Base-by-base conservation (phyloP, 2,797 vertebrate genomes). In the Florisuga fusca region DNA sequence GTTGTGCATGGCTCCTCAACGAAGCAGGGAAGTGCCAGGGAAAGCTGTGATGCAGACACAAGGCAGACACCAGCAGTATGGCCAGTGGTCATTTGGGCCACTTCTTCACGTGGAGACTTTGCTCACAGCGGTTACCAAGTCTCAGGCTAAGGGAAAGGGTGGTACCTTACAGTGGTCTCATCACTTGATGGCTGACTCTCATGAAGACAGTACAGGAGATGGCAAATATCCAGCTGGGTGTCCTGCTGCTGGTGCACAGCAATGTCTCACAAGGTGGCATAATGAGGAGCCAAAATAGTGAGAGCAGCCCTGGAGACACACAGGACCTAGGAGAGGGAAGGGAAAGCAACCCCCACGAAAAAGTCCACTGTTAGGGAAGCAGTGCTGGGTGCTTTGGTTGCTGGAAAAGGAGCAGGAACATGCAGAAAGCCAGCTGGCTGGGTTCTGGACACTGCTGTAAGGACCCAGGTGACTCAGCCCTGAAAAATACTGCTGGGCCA, bases 381-480 rank as follows among this genome's bases (percentile, higher is more conserved):
- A 26, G 15, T 0, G 0, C 9, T 36, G 29, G 25, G 13, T 86
- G 71, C 31, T 58, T 15, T 45, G 31, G 26, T 11, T 41, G 27
- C 48, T 74, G 26, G 23, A 6, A 15, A 59, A 77, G 34, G 20
- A 91, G 22, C 17, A 62, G 22, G 23, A 10, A 4, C 3, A 0
- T 31, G 58, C 5, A 50, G 58, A 87, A 89, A 31, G 12, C 9
- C 2, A 10, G 6, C 7, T 26, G 54, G 16, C 27, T 73, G 38
- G 5, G 43, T 12, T 66, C 38, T 14, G 10, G 26, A 20, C 5
- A 9, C 38, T 59, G 29, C 38, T 18, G 43, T 1, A 4, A 27
- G 9, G 4, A 73, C 4, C 3, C 1, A 0, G 4, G n/a, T 81
- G 71, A 33, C 20, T 27, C 33, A 84, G 19, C 8, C 13, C 25